These are phyloP conservation scores for Leuciscus idus DNA, from an alignment of 2,113 vertebrate species.

Conservation along the genomic window DNA sequence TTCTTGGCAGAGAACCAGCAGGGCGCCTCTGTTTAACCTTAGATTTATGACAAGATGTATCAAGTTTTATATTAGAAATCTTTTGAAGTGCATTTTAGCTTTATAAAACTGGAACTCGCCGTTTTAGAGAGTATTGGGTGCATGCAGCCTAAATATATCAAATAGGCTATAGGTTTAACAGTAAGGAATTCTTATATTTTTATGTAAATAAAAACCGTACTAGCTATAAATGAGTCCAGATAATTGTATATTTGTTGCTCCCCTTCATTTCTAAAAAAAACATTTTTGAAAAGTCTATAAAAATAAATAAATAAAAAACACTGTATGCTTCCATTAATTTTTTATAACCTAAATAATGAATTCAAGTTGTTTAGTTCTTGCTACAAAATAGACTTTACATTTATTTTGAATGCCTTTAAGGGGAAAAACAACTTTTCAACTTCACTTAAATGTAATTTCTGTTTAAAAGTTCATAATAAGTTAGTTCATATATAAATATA, in stretches of 20 bases:
- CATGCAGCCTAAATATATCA: not conserved
- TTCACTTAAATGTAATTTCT: not conserved
- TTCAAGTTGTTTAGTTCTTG: not conserved
- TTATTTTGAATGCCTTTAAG: not conserved
- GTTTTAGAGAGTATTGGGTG: not conserved
- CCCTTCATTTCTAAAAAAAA: no score
- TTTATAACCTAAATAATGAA: not conserved
- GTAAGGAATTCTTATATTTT: not conserved
- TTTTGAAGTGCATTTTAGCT: constrained; percentile 28
- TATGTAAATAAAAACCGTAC: not conserved
- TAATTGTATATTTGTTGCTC: not conserved
- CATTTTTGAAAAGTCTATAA: not conserved
- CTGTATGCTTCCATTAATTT: not conserved
- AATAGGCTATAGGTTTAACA: not conserved
- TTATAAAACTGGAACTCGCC: constrained; percentile 1
- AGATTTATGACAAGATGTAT: constrained; percentile 11
- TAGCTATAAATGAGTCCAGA: not conserved
- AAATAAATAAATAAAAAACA: not conserved
- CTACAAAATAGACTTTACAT: not conserved
- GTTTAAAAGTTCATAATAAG: not conserved
- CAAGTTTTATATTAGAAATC: constrained; percentile 15
- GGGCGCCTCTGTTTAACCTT: constrained; percentile 7
- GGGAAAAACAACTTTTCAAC: not conserved
- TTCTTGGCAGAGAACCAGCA: constrained; percentile 25
- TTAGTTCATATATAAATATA: not conserved